A percentile compares a stretch with the other conserved stretches of the same genome.
These are phyloP conservation scores for Bucorvus abyssinicus DNA, from an alignment of 2,797 vertebrate genomes.

Conservation along the genomic window DNA sequence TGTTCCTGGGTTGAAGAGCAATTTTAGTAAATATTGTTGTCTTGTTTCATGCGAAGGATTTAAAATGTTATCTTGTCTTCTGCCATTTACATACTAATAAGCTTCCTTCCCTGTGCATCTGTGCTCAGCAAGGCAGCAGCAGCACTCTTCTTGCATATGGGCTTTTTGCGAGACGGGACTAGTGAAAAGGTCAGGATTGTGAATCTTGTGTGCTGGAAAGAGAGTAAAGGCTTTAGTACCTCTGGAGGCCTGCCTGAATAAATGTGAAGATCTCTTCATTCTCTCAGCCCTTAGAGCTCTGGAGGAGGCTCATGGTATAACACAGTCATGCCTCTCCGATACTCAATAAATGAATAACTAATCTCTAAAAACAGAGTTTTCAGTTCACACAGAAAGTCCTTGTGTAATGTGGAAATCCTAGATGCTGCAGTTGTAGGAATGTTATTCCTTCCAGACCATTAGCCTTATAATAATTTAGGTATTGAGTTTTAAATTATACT, in stretches of 20 bases:
- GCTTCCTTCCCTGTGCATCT: not conserved
- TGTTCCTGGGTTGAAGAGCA: not conserved
- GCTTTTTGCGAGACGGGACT: conserved; percentile 29
- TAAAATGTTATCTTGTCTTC: not conserved
- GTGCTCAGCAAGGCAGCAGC: not conserved
- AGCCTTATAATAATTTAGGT: not conserved
- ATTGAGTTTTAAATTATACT: not conserved
- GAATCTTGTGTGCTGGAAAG: not conserved
- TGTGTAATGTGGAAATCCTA: not conserved
- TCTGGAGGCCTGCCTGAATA: not conserved
- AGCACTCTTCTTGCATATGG: not conserved
- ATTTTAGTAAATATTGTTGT: conserved; percentile 6
- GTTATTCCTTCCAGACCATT: not conserved
- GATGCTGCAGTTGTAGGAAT: not conserved
- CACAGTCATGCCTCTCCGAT: not conserved
- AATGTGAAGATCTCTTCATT: not conserved
- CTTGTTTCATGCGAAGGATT: not conserved
- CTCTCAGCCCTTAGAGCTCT: not conserved
- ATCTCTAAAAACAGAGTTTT: not conserved
- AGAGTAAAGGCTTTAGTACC: not conserved
- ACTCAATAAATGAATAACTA: not conserved
- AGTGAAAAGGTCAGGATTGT: conserved; percentile 23
- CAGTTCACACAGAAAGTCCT: not conserved
- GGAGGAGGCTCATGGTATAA: not conserved
- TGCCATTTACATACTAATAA: not conserved